Conservation (phyloP, 2,797 vertebrate species). For the Gymnothorax javanicus region DNA sequence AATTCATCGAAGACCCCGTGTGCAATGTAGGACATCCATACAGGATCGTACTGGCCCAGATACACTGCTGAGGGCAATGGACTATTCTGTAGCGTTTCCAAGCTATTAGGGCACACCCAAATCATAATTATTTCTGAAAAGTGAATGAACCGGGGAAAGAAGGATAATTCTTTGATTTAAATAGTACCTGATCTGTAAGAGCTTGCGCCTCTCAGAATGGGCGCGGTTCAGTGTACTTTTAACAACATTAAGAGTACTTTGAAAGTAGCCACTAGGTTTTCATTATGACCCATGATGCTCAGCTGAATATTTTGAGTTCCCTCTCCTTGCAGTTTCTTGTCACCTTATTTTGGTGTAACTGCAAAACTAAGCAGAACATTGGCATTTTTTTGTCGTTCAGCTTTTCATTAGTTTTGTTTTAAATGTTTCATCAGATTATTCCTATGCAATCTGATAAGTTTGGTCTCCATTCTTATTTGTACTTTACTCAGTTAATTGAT, state of each 20-base stretch:
- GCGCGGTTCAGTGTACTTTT: not conserved
- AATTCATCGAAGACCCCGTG: not conserved
- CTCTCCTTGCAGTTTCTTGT: not conserved
- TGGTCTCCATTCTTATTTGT: slow-evolving; percentile 1
- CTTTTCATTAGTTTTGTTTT: not conserved
- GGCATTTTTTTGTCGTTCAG: not conserved
- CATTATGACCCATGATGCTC: not conserved
- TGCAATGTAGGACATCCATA: not conserved
- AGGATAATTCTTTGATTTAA: not conserved
- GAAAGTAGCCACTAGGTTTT: not conserved
- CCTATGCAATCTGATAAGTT: not conserved
- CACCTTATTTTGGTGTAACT: not conserved
- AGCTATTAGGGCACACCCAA: not conserved
- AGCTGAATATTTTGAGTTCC: not conserved
- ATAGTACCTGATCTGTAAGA: not conserved
- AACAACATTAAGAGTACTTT: not conserved
- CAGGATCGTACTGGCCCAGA: not conserved
- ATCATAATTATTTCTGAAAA: not conserved
- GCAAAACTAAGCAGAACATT: not conserved
- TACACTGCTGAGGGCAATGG: not conserved
- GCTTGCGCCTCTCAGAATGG: not conserved
- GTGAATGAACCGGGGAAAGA: not conserved
- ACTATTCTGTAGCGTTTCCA: no score
- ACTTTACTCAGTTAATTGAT: slow-evolving; percentile 7
- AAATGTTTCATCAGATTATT: not conserved